A percentile compares a stretch with the other conserved stretches of the same genome.
Evolutionary conservation across 2,888 invertebrate genomes (phyloP).

Genomic region (Dolichomitus sp.): DNA sequence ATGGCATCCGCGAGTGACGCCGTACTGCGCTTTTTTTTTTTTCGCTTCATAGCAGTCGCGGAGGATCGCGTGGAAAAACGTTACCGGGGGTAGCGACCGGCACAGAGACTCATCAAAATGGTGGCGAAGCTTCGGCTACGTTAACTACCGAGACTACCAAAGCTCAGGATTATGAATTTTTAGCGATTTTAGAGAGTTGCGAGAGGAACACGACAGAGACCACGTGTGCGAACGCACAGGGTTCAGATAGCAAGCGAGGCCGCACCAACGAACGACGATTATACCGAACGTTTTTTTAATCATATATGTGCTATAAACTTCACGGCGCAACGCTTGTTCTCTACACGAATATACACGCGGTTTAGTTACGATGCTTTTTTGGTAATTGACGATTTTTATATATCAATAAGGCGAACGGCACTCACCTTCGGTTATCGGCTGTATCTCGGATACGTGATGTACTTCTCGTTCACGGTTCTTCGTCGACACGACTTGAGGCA

Average conservation of each 20-base stretch:
- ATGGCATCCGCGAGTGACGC: constrained; percentile 84
- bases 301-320: neutral
- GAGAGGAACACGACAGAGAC: neutral
- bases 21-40: constrained; percentile 72
- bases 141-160: neutral
- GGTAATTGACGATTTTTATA: too few relatives aligned
- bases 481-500: constrained; percentile 77
- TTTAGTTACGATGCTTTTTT: neutral
- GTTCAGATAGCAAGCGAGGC: neutral
- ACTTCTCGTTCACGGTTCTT: constrained; percentile 63
- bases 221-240: neutral
- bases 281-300: neutral
- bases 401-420: neutral
- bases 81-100: constrained; percentile 62
- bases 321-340: neutral
- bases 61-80: constrained; percentile 27
- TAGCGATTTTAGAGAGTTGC: constrained; percentile 1
- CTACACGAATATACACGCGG: neutral
- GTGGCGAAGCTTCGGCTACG: constrained; percentile 50
- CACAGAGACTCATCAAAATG: constrained; percentile 64
- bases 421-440: constrained; percentile 63
- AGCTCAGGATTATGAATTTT: neutral
- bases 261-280: neutral
- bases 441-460: constrained; percentile 65
- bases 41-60: neutral